Evolutionary conservation across 2,113 vertebrate species (phyloP).

Genomic region (Hoplias malabaricus): DNA sequence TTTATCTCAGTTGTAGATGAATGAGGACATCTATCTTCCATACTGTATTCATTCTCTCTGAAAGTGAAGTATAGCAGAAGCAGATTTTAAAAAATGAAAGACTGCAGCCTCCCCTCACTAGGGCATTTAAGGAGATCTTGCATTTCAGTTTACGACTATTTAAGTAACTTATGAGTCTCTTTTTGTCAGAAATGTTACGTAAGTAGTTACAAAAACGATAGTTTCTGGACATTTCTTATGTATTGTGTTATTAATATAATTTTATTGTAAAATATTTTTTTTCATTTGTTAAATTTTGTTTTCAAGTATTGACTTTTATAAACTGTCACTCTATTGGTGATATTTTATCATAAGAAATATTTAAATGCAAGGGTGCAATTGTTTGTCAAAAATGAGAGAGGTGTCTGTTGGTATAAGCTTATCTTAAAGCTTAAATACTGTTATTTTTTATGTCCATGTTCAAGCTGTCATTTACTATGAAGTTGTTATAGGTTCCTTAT

Average conservation of each 20-base stretch:
- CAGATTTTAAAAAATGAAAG: not conserved
- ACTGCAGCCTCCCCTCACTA: not conserved
- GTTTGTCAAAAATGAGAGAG: not conserved
- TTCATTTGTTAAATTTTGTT: not conserved
- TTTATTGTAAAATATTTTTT: not conserved
- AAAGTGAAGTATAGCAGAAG: not conserved
- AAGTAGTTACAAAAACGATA: not conserved
- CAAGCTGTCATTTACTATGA: not conserved
- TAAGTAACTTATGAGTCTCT: not conserved
- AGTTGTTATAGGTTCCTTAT: not conserved
- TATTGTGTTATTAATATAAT: not conserved
- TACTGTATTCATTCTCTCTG: not conserved
- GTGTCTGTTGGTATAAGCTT: not conserved
- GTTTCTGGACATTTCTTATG: not conserved
- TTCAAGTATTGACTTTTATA: not conserved
- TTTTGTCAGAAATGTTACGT: not conserved
- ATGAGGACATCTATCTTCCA: conserved; percentile 26
- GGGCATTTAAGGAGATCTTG: not conserved
- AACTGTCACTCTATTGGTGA: not conserved
- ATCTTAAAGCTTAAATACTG: not conserved
- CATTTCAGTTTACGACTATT: conserved; percentile 14
- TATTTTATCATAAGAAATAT: not conserved
- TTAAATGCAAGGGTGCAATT: too few relatives aligned
- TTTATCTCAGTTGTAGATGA: conserved; percentile 18
- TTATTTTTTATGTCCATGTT: not conserved